phyloP scores from a whole-genome alignment of 2,888 invertebrate species.

The Lepidocyrtinus sp. region DNA sequence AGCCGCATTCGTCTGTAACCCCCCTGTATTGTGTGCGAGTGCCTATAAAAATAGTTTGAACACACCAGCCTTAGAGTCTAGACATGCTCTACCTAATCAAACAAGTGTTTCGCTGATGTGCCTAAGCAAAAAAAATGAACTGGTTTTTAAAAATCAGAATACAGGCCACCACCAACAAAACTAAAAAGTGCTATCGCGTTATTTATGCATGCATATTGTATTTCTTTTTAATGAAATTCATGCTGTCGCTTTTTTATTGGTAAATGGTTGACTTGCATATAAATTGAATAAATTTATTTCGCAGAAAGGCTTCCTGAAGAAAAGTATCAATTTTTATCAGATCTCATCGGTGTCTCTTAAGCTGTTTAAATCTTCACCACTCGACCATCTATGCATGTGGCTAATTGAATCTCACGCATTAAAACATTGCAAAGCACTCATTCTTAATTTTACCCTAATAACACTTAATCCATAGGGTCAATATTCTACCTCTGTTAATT shows the following conservation, averaged over 20 bases:
- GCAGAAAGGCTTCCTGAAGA: background rate
- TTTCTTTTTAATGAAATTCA: background rate
- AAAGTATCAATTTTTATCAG: too few relatives aligned
- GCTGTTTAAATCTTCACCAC: too few relatives aligned
- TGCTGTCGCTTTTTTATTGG: background rate
- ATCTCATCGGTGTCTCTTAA: too few relatives aligned
- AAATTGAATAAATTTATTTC: background rate
- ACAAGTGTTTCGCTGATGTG: slow-evolving; percentile 29
- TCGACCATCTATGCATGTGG: too few relatives aligned
- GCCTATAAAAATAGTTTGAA: slow-evolving; percentile 53
- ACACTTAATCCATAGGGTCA: background rate
- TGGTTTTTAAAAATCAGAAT: slow-evolving; percentile 56
- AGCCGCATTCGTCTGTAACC: background rate
- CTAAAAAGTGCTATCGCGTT: slow-evolving; percentile 30
- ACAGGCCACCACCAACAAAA: slow-evolving; percentile 51
- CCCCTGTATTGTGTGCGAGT: slow-evolving; percentile 44
- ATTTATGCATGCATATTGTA: slow-evolving; percentile 48
- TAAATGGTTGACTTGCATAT: background rate
- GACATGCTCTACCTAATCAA: slow-evolving; percentile 52
- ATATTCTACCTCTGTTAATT: too few relatives aligned
- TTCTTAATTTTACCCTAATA: background rate
- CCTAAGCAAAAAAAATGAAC: slow-evolving; percentile 41
- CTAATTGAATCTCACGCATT: background rate
- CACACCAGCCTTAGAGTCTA: slow-evolving; percentile 57
- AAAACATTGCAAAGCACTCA: background rate